Evolutionary conservation across 1,140 invertebrate species (phyloP).

Genomic region (Aphaenogaster rudis): DNA sequence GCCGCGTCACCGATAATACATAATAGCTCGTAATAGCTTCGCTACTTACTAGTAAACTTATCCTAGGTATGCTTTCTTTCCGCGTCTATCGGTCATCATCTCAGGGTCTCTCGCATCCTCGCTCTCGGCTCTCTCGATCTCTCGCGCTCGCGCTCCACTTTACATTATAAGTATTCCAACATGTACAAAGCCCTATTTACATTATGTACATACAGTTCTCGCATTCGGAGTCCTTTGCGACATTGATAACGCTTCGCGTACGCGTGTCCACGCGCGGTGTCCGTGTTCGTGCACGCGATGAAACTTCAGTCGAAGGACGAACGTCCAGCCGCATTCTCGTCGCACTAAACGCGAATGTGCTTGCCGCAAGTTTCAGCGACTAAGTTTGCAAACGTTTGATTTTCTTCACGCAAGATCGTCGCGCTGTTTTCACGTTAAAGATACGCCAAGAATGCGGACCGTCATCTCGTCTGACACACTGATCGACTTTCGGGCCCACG

Average conservation of each 20-base stretch:
- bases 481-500: not conserved
- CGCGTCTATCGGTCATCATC: conserved; percentile 74
- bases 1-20: conserved; percentile 75
- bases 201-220: conserved; percentile 83
- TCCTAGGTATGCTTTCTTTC: conserved; percentile 75
- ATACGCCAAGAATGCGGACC: conserved; percentile 29
- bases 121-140: conserved; percentile 70
- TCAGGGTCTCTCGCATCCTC: conserved; percentile 16
- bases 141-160: conserved; percentile 73
- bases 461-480: conserved; percentile 1
- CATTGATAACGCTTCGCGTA: conserved; percentile 58
- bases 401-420: conserved; percentile 5
- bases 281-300: conserved; percentile 42
- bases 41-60: conserved; percentile 83
- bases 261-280: conserved; percentile 35
- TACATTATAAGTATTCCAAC: conserved; percentile 86
- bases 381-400: conserved; percentile 16
- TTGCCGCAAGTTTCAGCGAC: not conserved
- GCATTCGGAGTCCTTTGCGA: conserved; percentile 69
- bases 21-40: conserved; percentile 78
- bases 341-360: not conserved
- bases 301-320: conserved; percentile 25
- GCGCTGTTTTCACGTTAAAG: not conserved
- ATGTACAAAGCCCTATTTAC: conserved; percentile 87
- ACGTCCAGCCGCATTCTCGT: conserved; percentile 22